phyloP scores from a whole-genome alignment of 2,113 vertebrate genomes.

The Cyprinodon variegatus region DNA sequence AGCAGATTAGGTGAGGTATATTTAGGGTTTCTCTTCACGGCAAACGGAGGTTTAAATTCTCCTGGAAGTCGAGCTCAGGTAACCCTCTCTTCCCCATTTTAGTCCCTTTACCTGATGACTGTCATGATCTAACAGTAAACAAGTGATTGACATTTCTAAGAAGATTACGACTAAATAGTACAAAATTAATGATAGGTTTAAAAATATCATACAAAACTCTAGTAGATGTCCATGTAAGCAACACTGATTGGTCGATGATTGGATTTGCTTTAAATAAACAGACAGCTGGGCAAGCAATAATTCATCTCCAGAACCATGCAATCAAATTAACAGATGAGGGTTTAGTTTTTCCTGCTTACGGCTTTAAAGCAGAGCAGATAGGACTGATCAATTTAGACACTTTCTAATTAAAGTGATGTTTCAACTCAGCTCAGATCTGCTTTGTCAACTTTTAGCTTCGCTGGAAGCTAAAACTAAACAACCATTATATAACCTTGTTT shows the following conservation, averaged over 20 bases:
- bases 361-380: background rate
- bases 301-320: background rate
- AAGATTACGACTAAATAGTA: slow-evolving; percentile 24
- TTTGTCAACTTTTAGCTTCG: background rate
- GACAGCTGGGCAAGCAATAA: slow-evolving; percentile 27
- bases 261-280: slow-evolving; percentile 27
- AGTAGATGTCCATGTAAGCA: slow-evolving; percentile 10
- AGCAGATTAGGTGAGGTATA: slow-evolving; percentile 90
- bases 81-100: slow-evolving; percentile 23
- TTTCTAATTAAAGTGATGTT: slow-evolving; percentile 14
- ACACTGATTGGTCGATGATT: background rate
- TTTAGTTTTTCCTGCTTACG: background rate
- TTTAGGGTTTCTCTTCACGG: slow-evolving; percentile 88
- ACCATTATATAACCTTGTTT: no score
- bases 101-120: slow-evolving; percentile 8
- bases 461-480: no score
- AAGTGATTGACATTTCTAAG: slow-evolving; percentile 18
- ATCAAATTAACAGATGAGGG: background rate
- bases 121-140: slow-evolving; percentile 19
- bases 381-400: slow-evolving; percentile 13
- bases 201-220: slow-evolving; percentile 29
- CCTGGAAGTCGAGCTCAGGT: slow-evolving; percentile 45
- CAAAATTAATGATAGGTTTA: slow-evolving; percentile 11
- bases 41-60: slow-evolving; percentile 72
- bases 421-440: background rate